These are phyloP conservation scores for Protonemura montana DNA, from an alignment of 2,888 invertebrate genomes.

Conservation along the genomic window DNA sequence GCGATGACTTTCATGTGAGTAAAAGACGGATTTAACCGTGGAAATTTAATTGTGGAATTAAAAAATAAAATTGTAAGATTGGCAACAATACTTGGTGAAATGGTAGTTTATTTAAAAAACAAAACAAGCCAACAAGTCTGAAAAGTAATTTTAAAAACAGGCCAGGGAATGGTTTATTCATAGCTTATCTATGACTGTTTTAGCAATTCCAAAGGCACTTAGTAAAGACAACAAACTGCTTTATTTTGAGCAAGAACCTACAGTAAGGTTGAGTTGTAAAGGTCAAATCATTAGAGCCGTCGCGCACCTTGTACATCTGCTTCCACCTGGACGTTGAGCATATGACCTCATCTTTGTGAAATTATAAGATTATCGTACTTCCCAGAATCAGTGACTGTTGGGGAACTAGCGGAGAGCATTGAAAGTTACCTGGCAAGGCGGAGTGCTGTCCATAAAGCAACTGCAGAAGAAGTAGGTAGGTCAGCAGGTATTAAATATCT, in stretches of 20 bases:
- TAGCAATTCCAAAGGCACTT: not conserved
- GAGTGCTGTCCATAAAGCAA: not conserved
- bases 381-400: not conserved
- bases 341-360: not conserved
- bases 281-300: not conserved
- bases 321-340: not conserved
- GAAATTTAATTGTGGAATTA: too few relatives aligned
- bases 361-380: not conserved
- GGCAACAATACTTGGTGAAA: too few relatives aligned
- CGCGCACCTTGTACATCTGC: not conserved
- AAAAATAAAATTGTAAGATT: too few relatives aligned
- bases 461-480: not conserved
- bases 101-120: too few relatives aligned
- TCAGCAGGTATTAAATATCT: too few relatives aligned
- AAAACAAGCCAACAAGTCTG: too few relatives aligned
- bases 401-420: not conserved
- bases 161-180: constrained; percentile 3
- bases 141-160: too few relatives aligned
- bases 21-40: not conserved
- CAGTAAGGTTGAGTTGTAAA: not conserved
- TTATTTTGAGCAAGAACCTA: too few relatives aligned
- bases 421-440: not conserved
- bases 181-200: not conserved
- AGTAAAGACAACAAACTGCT: not conserved
- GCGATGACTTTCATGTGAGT: not conserved